Base-by-base conservation (phyloP, 2,797 vertebrate genomes). In the Muscicapa comitata region DNA sequence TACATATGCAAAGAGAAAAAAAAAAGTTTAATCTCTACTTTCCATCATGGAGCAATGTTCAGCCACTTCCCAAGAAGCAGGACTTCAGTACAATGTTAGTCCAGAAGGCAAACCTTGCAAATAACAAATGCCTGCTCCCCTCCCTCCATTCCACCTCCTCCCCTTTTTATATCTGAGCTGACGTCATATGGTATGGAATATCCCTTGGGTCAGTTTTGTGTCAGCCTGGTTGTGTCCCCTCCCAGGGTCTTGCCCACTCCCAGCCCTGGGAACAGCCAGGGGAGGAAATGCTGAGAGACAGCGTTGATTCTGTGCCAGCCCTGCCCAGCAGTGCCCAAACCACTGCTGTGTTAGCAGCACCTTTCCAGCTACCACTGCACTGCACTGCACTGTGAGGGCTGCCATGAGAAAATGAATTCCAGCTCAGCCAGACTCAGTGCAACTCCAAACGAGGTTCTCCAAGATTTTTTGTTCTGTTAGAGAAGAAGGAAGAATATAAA, bases 171-270 rank as follows among this genome's bases (percentile, higher is more conserved):
- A 53, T 9, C n/a, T 33, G 45, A 51, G 0, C 38, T 45, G 18
- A 3, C 0, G 0, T n/a, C 23, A 59, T 1, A 9, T 6, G 33
- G 19, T 3, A 29, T 29, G 62, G 16, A 53, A 29, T 13, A 59
- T 6, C 16, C n/a, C 13, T 37, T 23, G 19, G 37, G n/a, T n/a
- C 37, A 67, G 4, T 24, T 51, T 18, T 18, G 7, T 45, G 38
- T 24, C 45, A 59, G 54, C 28, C 16, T 45, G 28, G 28, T 5
- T 43, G 12, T 43, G 37, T n/a, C 15, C 37, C n/a, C n/a, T 75
- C n/a, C 70, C 24, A n/a, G 53, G 37, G 15, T 23, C n/a, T 24
- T 28, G 12, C 10, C 23, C 28, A 37, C 11, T 45, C 45, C 28
- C 28, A 19, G 71, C 15, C n/a, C n/a, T 10, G 4, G 19, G 9